phyloP scores from a whole-genome alignment of 2,888 invertebrate species.

The Pyralis farinalis region DNA sequence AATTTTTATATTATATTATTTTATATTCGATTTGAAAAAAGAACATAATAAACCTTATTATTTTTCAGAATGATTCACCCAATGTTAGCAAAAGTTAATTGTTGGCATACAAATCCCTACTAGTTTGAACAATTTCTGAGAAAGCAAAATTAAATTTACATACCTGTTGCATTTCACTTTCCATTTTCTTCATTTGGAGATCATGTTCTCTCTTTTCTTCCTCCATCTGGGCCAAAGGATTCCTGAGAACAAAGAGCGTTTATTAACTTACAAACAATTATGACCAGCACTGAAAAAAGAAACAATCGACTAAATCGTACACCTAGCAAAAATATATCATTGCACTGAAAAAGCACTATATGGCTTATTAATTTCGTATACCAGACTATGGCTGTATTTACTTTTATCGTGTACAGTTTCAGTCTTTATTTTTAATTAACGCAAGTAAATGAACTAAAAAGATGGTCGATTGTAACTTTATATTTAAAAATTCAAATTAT shows the following conservation, averaged over 20 bases:
- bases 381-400: not conserved
- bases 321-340: not conserved
- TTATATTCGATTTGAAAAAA: no score
- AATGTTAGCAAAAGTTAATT: no score
- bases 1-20: no score
- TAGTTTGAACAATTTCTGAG: no score
- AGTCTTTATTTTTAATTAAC: not conserved
- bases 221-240: constrained; percentile 99
- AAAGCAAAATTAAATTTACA: constrained; percentile 13
- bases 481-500: not conserved
- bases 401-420: not conserved
- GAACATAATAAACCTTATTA: no score
- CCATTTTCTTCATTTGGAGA: constrained; percentile 98
- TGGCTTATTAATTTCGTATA: not conserved
- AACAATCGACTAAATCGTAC: not conserved
- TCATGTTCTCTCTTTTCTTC: constrained; percentile 98
- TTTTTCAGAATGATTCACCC: no score
- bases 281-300: not conserved
- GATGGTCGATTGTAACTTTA: not conserved
- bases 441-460: not conserved
- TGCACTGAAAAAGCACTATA: not conserved
- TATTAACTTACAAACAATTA: constrained; percentile 13
- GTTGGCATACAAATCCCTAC: no score
- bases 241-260: constrained; percentile 83
- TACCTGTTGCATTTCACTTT: constrained; percentile 97